Base-by-base conservation (phyloP, 2,888 invertebrate species). In the Sycophila texana region DNA sequence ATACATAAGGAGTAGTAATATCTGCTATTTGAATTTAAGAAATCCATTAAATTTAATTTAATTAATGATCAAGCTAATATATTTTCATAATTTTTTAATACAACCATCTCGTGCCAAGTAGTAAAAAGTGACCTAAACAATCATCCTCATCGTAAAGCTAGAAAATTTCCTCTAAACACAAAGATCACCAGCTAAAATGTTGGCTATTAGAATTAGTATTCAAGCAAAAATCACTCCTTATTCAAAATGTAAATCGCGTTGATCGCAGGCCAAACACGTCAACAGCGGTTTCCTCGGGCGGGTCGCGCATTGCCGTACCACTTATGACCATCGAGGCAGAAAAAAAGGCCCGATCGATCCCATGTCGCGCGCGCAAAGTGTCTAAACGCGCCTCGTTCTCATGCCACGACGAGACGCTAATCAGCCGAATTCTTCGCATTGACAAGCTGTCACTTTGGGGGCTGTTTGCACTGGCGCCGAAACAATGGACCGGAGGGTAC, bases 361-460 rank as follows among this genome's bases (percentile, higher is more conserved):
- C 30, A 4, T 30, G 30, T 2, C 58, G 20, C 58, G 18, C 13
- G 13, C 30, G 16, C 30, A 2, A 3, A 61, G 30, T 30, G n/a
- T n/a, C 61, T n/a, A 30, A 0, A 20, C n/a, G n/a, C n/a, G n/a
- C n/a, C 20, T 12, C 22, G 22, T 70, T 70, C 39, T 63, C 63
- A 73, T 55, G 53, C 39, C 26, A 73, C 49, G 61, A 39, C 65
- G 66, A 60, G 58, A 26, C 77, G 77, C 66, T 77, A 77, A 77
- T 72, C 57, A 72, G 66, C 72, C 65, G n/a, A 77, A 77, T 66
- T 72, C 51, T 67, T 61, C 39, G 30, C 53, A 30, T 58, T 75
- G 71, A 65, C 71, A 22, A 49, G 63, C 71, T 71, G 71, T 71
- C 71, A 39, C 71, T 63, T 47, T 47, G 2, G 5, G 18, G 30